phyloP scores from a whole-genome alignment of 2,888 invertebrate species.

The Rhingia rostrata region DNA sequence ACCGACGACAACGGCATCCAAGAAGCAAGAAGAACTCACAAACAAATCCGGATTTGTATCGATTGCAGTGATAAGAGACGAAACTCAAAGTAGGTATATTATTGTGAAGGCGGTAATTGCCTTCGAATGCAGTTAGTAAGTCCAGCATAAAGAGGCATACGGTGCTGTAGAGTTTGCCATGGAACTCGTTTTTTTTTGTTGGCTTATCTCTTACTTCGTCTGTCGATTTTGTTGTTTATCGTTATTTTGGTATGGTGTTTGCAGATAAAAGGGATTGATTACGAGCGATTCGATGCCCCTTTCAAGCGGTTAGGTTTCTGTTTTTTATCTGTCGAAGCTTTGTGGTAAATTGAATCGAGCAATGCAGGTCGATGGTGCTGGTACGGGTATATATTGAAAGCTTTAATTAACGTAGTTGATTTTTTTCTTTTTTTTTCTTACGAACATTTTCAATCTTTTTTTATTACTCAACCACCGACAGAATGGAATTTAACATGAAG shows the following conservation, averaged over 20 bases:
- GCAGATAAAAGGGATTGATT: constrained; percentile 74
- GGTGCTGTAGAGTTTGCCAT: constrained; percentile 8
- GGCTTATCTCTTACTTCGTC: constrained; percentile 16
- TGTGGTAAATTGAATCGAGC: constrained; percentile 55
- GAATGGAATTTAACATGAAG: constrained; percentile 22
- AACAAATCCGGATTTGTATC: constrained; percentile 68
- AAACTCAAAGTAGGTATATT: constrained; percentile 42
- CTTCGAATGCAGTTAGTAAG: constrained; percentile 30
- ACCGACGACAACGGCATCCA: not conserved
- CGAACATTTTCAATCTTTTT: constrained; percentile 30
- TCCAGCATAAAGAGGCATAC: not conserved
- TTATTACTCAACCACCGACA: constrained; percentile 27
- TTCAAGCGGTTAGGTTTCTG: constrained; percentile 30
- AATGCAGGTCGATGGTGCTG: constrained; percentile 38
- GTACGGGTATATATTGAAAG: constrained; percentile 28
- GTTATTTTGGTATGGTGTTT: constrained; percentile 55
- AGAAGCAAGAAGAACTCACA: not conserved
- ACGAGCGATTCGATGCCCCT: constrained; percentile 58
- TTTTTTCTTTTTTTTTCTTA: constrained; percentile 10
- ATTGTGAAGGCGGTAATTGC: constrained; percentile 74
- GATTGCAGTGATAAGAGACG: constrained; percentile 64
- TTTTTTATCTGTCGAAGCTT: constrained; percentile 32
- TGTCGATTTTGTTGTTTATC: constrained; percentile 44
- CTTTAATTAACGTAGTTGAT: constrained; percentile 57
- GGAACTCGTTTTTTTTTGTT: constrained; percentile 45